Evolutionary conservation across 2,888 invertebrate genomes (phyloP).

Genomic region (Anarsia innoxiella): DNA sequence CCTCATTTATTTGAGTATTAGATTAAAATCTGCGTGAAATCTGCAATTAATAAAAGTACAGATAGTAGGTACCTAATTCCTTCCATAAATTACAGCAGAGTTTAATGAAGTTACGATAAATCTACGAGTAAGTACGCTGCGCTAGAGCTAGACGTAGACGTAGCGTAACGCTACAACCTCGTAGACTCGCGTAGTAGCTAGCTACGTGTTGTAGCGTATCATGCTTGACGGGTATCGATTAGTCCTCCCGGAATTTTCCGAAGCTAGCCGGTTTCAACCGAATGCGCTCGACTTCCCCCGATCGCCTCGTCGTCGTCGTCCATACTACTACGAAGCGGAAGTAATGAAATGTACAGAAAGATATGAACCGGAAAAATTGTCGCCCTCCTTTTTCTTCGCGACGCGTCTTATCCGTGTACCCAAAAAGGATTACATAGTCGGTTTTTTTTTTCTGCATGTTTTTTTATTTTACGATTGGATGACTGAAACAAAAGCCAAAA

Average conservation of each 20-base stretch:
- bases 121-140: too few species aligned
- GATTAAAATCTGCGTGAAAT: too few species aligned
- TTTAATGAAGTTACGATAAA: too few species aligned
- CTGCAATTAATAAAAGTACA: too few species aligned
- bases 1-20: too few species aligned
- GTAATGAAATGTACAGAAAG: constrained; percentile 73
- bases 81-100: too few species aligned
- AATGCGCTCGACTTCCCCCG: constrained; percentile 36
- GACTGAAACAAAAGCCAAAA: too few species aligned
- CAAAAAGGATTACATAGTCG: constrained; percentile 53
- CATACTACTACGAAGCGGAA: constrained; percentile 70
- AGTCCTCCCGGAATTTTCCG: constrained; percentile 45
- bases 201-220: constrained; percentile 35
- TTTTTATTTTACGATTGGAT: too few species aligned
- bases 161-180: constrained; percentile 58
- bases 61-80: too few species aligned
- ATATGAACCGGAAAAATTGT: constrained; percentile 74
- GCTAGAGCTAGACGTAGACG: constrained; percentile 24
- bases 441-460: constrained; percentile 56
- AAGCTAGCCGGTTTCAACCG: constrained; percentile 39
- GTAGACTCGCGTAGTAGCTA: constrained; percentile 56
- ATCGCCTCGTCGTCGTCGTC: constrained; percentile 36
- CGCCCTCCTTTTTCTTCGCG: constrained; percentile 65
- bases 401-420: constrained; percentile 51
- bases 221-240: constrained; percentile 63